These are phyloP conservation scores for Notothenia rossii DNA, from an alignment of 2,113 vertebrate species.

Conservation along the genomic window DNA sequence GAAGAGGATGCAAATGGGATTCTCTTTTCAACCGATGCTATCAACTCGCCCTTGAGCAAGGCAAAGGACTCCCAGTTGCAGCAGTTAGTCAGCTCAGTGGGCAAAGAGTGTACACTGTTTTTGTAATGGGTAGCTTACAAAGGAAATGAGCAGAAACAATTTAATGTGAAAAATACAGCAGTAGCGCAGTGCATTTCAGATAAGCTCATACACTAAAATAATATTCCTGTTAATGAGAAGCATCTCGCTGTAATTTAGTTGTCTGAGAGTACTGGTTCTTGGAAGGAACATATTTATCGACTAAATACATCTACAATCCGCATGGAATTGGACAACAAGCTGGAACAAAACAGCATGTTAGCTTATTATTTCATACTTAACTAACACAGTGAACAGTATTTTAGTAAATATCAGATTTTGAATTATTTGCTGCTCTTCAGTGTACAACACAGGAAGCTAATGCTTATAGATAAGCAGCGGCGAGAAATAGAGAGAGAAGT, in stretches of 20 bases:
- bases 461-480: neutral
- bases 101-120: neutral
- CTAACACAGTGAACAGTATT: neutral
- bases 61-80: conserved; percentile 14
- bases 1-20: conserved; percentile 1
- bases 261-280: neutral
- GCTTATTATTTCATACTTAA: neutral
- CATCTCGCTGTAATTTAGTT: neutral
- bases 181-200: neutral
- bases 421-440: neutral
- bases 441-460: neutral
- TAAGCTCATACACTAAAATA: neutral
- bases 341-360: neutral
- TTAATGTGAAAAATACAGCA: neutral
- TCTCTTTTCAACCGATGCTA: neutral
- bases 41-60: conserved; percentile 37
- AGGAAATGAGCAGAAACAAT: neutral
- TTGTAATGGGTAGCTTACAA: neutral
- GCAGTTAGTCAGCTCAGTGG: conserved; percentile 21
- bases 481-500: too few relatives aligned
- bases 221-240: neutral
- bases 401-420: neutral
- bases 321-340: neutral
- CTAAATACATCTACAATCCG: neutral
- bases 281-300: neutral